Conservation (phyloP, 1,140 invertebrate species). For the Drosophila insularis region DNA sequence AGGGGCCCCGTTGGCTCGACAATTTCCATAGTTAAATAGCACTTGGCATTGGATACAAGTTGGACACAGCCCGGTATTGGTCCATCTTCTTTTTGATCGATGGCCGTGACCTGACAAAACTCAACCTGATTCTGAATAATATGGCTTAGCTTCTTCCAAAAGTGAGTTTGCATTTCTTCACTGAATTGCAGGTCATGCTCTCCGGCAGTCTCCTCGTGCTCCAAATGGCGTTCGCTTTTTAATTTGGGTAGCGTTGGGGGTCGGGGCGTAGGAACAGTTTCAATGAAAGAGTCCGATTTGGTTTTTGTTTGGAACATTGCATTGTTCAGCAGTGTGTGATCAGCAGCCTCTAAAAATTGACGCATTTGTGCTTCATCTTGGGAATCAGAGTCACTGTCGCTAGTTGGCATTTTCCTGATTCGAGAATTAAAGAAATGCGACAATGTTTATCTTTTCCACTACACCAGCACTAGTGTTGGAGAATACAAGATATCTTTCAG, state of each 20-base stretch:
- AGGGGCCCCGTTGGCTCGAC: slow-evolving; percentile 20
- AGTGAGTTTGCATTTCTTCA: slow-evolving; percentile 57
- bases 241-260: neutral
- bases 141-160: slow-evolving; percentile 52
- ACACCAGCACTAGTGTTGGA: slow-evolving; percentile 1
- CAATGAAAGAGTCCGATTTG: neutral
- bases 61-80: slow-evolving; percentile 3
- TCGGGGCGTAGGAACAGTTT: neutral
- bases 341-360: slow-evolving; percentile 55
- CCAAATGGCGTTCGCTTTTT: slow-evolving; percentile 53
- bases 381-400: slow-evolving; percentile 54
- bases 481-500: too few relatives aligned
- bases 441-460: neutral
- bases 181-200: slow-evolving; percentile 47
- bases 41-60: slow-evolving; percentile 47
- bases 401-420: slow-evolving; percentile 5
- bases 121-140: slow-evolving; percentile 57
- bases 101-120: slow-evolving; percentile 2
- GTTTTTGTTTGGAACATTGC: slow-evolving; percentile 42
- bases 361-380: slow-evolving; percentile 50
- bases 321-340: slow-evolving; percentile 57
- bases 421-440: slow-evolving; percentile 6
- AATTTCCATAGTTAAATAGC: slow-evolving; percentile 39
- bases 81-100: neutral
- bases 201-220: slow-evolving; percentile 26